Evolutionary conservation across 1,140 invertebrate genomes (phyloP).

Genomic region (Philopotamus ludificatus): DNA sequence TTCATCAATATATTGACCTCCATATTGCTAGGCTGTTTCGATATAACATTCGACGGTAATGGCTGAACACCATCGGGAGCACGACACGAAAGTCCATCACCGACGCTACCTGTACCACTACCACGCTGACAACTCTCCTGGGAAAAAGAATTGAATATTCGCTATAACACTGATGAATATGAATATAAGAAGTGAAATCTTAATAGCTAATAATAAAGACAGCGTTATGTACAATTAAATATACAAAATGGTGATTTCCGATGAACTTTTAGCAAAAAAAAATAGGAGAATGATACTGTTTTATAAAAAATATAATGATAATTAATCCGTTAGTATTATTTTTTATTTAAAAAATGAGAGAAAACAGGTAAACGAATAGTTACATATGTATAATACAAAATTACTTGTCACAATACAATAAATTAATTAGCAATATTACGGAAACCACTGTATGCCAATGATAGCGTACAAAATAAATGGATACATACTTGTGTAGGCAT

Average conservation of each 20-base stretch:
- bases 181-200: background rate
- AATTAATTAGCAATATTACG: background rate
- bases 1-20: conserved; percentile 51
- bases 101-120: conserved; percentile 50
- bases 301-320: too few relatives aligned
- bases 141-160: too few relatives aligned
- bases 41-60: conserved; percentile 73
- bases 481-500: conserved; percentile 50
- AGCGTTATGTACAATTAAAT: too few relatives aligned
- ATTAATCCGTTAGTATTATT: too few relatives aligned
- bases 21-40: conserved; percentile 76
- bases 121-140: conserved; percentile 39
- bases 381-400: too few relatives aligned
- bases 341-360: too few relatives aligned
- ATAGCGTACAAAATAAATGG: background rate
- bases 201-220: too few relatives aligned
- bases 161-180: background rate
- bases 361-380: too few relatives aligned
- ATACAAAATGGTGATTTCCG: too few relatives aligned
- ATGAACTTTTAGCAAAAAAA: too few relatives aligned
- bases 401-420: too few relatives aligned
- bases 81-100: conserved; percentile 52
- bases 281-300: too few relatives aligned
- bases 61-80: conserved; percentile 66
- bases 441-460: background rate